These are phyloP conservation scores for Chelonus insularis DNA, from an alignment of 1,140 invertebrate species.

Conservation along the genomic window DNA sequence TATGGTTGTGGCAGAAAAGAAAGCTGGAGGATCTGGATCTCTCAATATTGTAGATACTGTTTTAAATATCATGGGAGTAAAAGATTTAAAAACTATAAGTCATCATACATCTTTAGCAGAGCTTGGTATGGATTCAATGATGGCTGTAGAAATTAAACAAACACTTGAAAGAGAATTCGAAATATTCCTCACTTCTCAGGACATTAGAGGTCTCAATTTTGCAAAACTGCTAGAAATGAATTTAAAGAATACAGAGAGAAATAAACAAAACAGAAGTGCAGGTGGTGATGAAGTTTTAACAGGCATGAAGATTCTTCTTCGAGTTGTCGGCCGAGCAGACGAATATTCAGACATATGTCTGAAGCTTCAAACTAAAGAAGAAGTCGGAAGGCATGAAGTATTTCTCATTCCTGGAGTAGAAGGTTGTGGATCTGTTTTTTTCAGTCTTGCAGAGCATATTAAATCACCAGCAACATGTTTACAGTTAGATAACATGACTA, in stretches of 20 bases:
- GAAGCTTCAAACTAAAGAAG: conserved; percentile 41
- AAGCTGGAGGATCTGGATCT: conserved; percentile 38
- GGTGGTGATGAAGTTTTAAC: conserved; percentile 21
- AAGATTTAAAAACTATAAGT: conserved; percentile 64
- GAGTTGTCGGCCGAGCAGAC: conserved; percentile 39
- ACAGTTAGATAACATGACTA: conserved; percentile 55
- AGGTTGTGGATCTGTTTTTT: conserved; percentile 60
- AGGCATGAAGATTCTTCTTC: conserved; percentile 50
- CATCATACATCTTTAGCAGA: conserved; percentile 70
- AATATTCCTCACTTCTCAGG: conserved; percentile 69
- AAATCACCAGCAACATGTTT: conserved; percentile 65
- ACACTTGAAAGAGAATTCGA: conserved; percentile 75
- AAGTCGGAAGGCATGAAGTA: conserved; percentile 46
- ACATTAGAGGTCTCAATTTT: conserved; percentile 67
- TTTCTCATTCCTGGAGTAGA: conserved; percentile 75
- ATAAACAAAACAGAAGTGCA: background rate
- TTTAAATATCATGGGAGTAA: conserved; percentile 58
- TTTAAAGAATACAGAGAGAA: conserved; percentile 36
- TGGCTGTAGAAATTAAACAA: conserved; percentile 82
- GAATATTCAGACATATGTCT: conserved; percentile 39
- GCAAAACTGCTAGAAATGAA: conserved; percentile 61
- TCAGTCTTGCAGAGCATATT: conserved; percentile 58
- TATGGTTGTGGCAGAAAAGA: conserved; percentile 67
- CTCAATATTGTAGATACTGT: conserved; percentile 56
- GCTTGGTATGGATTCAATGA: conserved; percentile 81